Conservation (phyloP, 2,888 invertebrate genomes). For the Ophonus ardosiacus region DNA sequence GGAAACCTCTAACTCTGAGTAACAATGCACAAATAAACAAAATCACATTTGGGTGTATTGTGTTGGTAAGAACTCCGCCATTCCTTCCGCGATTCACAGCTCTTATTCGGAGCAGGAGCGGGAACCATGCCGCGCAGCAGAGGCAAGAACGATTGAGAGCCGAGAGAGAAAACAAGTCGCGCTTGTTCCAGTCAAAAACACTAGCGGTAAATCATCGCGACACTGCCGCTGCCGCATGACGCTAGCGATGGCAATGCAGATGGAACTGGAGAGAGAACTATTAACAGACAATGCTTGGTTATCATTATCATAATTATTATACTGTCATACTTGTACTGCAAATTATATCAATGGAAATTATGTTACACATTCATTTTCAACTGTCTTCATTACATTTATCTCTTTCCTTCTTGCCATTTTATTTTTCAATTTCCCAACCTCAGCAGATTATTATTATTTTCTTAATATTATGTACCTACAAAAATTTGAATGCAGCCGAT, state of each 20-base stretch:
- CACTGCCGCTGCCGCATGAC: conserved; percentile 64
- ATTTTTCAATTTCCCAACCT: background rate
- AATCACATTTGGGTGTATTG: conserved; percentile 43
- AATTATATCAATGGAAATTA: background rate
- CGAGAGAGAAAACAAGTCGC: conserved; percentile 53
- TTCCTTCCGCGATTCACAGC: conserved; percentile 1
- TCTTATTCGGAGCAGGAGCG: background rate
- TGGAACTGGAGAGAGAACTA: background rate
- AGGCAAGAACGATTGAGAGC: conserved; percentile 48
- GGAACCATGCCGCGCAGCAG: conserved; percentile 1
- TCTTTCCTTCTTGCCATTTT: background rate
- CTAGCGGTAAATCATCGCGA: conserved; percentile 68
- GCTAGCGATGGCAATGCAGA: background rate
- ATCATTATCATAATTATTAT: background rate
- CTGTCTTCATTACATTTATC: background rate
- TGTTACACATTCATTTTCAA: background rate
- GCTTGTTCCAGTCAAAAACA: conserved; percentile 67
- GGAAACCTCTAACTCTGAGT: conserved; percentile 12
- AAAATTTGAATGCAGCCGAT: too few species aligned
- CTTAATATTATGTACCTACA: too few species aligned
- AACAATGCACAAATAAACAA: conserved; percentile 47
- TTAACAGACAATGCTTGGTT: background rate
- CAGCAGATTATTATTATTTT: too few species aligned
- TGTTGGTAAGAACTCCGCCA: conserved; percentile 30
- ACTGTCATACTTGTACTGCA: background rate